Percentiles rank a stretch among this genome's conserved stretches.
Conservation (phyloP, 1,140 invertebrate species). For the Leptinotarsa defecta region DNA sequence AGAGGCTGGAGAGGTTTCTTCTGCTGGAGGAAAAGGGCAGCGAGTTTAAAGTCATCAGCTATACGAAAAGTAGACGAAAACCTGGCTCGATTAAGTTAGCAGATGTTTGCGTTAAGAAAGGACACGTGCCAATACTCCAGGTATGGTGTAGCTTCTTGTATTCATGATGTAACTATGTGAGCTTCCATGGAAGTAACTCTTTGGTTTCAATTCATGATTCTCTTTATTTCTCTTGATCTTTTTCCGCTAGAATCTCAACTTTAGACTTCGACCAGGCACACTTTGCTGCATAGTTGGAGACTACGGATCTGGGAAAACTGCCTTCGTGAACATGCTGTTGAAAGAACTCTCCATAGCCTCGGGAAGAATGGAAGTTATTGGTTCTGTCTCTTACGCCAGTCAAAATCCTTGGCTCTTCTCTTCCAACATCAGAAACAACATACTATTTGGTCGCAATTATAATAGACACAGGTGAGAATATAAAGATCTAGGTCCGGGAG, state of each 20-base stretch:
- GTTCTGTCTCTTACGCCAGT: constrained; percentile 71
- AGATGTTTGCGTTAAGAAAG: constrained; percentile 12
- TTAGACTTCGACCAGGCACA: constrained; percentile 1
- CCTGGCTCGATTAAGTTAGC: neutral
- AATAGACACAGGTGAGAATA: constrained; percentile 61
- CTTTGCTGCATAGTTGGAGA: constrained; percentile 19
- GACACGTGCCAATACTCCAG: neutral
- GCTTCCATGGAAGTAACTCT: neutral
- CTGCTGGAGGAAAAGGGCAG: constrained; percentile 46
- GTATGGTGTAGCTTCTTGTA: neutral
- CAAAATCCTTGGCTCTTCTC: constrained; percentile 81
- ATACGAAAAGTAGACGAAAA: neutral
- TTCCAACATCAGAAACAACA: constrained; percentile 72
- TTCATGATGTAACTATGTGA: neutral
- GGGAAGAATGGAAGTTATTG: constrained; percentile 67
- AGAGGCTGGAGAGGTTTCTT: constrained; percentile 64
- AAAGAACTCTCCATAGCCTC: constrained; percentile 67
- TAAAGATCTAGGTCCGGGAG: no score
- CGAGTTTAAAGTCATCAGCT: constrained; percentile 5
- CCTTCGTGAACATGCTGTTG: constrained; percentile 57
- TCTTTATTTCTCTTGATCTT: neutral
- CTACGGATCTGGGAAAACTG: constrained; percentile 12
- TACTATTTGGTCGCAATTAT: constrained; percentile 75
- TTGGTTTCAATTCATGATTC: neutral
- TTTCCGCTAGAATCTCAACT: neutral